phyloP scores from a whole-genome alignment of 2,888 invertebrate species.

The Scotopteryx bipunctaria region DNA sequence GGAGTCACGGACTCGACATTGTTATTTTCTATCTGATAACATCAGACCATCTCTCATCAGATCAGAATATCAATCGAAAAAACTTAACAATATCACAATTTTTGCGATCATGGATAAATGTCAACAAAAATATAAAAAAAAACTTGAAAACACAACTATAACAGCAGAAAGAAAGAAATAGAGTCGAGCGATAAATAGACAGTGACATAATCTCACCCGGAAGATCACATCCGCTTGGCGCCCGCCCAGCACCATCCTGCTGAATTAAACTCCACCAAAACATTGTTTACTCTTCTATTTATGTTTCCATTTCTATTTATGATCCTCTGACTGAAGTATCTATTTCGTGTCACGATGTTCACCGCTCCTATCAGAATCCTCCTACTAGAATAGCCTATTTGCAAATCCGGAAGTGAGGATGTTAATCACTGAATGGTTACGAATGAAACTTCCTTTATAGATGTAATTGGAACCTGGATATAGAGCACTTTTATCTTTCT shows the following conservation, averaged over 20 bases:
- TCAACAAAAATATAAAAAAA: neutral
- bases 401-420: too few relatives aligned
- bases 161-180: constrained; percentile 1
- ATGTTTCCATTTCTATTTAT: constrained; percentile 46
- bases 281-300: constrained; percentile 54
- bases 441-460: too few relatives aligned
- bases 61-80: too few relatives aligned
- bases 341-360: neutral
- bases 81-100: neutral
- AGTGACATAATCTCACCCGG: constrained; percentile 72
- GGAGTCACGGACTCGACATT: too few relatives aligned
- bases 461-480: too few relatives aligned
- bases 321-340: constrained; percentile 13
- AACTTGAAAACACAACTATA: neutral
- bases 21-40: too few relatives aligned
- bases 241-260: constrained; percentile 54
- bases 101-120: neutral
- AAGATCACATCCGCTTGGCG: constrained; percentile 78
- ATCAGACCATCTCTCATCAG: too few relatives aligned
- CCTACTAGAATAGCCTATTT: too few relatives aligned
- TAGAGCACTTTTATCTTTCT: too few relatives aligned
- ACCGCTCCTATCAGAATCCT: too few relatives aligned
- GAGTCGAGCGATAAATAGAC: constrained; percentile 26
- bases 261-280: constrained; percentile 54
- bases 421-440: too few relatives aligned